These are phyloP conservation scores for Morbakka virulenta DNA, from an alignment of 30 jellyfish, hydroid and myxozoan genomes.

Conservation along the genomic window DNA sequence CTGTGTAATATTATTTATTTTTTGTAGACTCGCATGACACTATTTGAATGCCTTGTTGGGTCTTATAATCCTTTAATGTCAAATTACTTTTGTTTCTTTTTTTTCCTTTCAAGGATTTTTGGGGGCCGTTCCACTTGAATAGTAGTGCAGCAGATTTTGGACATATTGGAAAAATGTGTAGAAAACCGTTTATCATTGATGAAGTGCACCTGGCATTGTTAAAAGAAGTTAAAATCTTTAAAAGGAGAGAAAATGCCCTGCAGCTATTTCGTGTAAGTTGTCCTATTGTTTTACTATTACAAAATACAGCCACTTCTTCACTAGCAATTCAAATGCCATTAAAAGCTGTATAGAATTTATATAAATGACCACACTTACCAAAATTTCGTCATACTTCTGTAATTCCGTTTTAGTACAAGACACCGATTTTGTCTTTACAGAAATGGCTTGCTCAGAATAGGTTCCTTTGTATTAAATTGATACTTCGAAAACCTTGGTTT, in stretches of 20 bases:
- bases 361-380: no score
- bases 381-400: no score
- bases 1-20: no score
- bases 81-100: neutral
- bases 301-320: no score
- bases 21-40: no score
- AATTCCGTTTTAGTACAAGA: neutral
- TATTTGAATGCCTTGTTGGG: neutral
- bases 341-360: no score
- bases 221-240: conserved; percentile 69
- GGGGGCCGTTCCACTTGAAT: conserved; percentile 48
- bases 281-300: neutral
- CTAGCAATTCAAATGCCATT: no score
- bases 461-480: neutral
- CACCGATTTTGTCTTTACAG: neutral
- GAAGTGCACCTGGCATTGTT: conserved; percentile 90
- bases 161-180: neutral
- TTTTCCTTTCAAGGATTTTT: conserved; percentile 20
- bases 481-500: no score
- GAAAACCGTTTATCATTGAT: no score
- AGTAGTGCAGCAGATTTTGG: conserved; percentile 30
- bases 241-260: conserved; percentile 69
- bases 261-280: conserved; percentile 73
- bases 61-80: neutral
- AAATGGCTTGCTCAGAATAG: neutral